Evolutionary conservation across 2,888 invertebrate species (phyloP), one percentile per base, ranked within the genome.

Genomic region (Eilema griseolum): DNA sequence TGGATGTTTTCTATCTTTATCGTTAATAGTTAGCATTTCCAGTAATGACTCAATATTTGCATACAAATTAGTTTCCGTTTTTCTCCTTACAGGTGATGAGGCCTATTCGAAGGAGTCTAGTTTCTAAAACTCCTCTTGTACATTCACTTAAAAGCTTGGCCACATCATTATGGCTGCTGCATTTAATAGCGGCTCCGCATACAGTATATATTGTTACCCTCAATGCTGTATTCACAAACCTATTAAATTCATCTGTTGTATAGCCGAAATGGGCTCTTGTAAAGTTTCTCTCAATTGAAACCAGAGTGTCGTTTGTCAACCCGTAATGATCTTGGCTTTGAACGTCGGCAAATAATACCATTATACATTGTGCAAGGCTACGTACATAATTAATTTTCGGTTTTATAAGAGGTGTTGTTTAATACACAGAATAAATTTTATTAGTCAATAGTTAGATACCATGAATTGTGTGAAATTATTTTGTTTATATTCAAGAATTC

Each of bases 191-290:
- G 60, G 67, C 61, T 41, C 57, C 59, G 68, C 70, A 65, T 69
- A 73, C 71, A 77, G 73, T 66, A 78, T 78, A 33, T 73, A 66
- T 73, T 73, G 80, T 74, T 70, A 72, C 73, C 77, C 81, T 82
- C 83, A 82, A 82, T 86, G 86, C 86, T 70, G 68, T 78, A 76
- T 84, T 84, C 78, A 82, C 83, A 83, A 81, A 81, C 83, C 85
- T 79, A 80, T 89, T 87, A 88, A 85, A 85, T 85, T 85, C 83
- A 85, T 81, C 84, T 84, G 83, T 74, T 71, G 82, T 75, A 77
- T 80, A 82, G 83, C 76, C 80, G 79, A 79, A 85, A 87, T 79
- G 82, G 82, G 81, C 78, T 84, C 75, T 82, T 79, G 83, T 80
- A 80, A 88, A 87, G 82, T 85, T 86, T 79, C 81, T 82, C 80